Conservation (phyloP, 1,140 invertebrate genomes). For the Ceratoteleas bidentatus region DNA sequence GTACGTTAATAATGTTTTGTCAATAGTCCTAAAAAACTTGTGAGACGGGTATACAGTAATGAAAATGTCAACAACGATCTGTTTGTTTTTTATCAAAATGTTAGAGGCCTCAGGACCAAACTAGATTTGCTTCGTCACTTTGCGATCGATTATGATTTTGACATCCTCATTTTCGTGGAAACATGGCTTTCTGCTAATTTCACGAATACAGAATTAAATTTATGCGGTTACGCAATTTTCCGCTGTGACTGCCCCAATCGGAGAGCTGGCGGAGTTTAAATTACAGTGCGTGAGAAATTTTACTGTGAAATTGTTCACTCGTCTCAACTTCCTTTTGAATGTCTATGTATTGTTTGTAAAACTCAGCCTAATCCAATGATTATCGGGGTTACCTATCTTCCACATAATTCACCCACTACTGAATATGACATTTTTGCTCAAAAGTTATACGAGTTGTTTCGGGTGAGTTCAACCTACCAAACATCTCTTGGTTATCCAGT, state of each 20-base stretch:
- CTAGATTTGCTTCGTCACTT: background rate
- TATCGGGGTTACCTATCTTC: no score
- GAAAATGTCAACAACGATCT: background rate
- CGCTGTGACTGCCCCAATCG: background rate
- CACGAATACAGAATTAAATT: background rate
- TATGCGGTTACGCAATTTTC: background rate
- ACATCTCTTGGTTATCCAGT: no score
- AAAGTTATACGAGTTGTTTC: background rate
- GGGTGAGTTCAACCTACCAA: no score
- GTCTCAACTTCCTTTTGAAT: no score
- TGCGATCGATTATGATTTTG: background rate
- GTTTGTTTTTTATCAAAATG: constrained; percentile 1
- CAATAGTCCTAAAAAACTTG: constrained; percentile 7
- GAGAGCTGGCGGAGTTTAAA: background rate
- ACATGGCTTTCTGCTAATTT: background rate
- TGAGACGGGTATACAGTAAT: background rate
- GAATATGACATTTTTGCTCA: background rate
- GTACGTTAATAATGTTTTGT: background rate
- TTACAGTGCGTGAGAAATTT: no score
- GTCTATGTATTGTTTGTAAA: no score
- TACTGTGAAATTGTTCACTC: no score
- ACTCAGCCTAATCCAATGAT: no score
- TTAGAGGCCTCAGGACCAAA: background rate
- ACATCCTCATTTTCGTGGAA: constrained; percentile 2
- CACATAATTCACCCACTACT: no score